Conservation (phyloP, 2,113 vertebrate genomes). For the Harpagus bidentatus region DNA sequence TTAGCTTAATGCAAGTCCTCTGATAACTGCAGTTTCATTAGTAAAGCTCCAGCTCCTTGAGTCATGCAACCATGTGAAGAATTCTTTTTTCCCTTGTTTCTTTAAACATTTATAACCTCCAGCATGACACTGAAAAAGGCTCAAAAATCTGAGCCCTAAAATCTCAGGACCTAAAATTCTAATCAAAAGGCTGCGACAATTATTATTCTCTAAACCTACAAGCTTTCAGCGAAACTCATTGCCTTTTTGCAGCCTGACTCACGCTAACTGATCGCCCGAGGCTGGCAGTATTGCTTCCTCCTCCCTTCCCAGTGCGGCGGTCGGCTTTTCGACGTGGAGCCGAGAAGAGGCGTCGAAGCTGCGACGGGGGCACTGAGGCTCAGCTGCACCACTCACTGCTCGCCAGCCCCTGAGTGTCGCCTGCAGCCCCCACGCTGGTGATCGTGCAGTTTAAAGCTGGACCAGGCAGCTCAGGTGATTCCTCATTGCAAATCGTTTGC, state of each 20-base stretch:
- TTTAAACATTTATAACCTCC: background rate
- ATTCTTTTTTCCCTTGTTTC: background rate
- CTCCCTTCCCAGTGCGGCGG: background rate
- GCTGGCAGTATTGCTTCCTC: background rate
- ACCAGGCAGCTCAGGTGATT: background rate
- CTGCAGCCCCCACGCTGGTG: background rate
- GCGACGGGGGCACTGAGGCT: rapidly evolving
- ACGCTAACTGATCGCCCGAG: rapidly evolving
- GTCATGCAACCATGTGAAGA: background rate
- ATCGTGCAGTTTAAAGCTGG: background rate
- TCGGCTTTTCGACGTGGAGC: rapidly evolving
- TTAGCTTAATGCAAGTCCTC: background rate
- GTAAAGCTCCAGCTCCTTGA: background rate
- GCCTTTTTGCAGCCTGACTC: background rate
- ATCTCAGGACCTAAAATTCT: background rate
- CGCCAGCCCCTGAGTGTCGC: background rate
- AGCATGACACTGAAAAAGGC: background rate
- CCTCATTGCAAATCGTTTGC: background rate
- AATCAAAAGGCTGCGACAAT: background rate
- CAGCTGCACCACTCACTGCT: background rate
- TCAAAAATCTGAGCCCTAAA: background rate
- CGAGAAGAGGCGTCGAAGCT: background rate
- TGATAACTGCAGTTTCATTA: background rate
- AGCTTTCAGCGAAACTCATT: background rate
- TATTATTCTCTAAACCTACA: background rate